Evolutionary conservation across 2,888 invertebrate genomes (phyloP), one percentile per base, ranked within the genome.

Genomic region (Netelia melanura): DNA sequence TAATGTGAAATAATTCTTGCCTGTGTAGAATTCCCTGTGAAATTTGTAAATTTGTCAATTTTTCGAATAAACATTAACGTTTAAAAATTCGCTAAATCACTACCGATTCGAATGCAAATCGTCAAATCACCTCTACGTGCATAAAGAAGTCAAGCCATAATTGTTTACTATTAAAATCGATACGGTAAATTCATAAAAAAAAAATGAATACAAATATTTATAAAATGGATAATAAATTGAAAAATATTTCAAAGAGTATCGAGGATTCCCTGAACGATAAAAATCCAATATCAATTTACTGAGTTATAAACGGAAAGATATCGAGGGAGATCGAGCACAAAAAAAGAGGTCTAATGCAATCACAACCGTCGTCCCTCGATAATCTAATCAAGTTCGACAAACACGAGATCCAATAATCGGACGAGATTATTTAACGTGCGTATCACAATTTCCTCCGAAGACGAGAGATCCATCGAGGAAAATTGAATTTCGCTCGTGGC

Each of bases 341-440:
- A 43, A 25, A 67, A 14, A 17, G 61, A 61, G 21, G 9, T 21
- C 30, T 11, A 52, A 3, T 30, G 11, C 52, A 52, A 64, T 75
- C 23, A 68, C 44, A 44, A 25, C 61, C 56, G 30, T 67, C 67
- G 56, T 25, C 30, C 30, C 43, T n/a, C 6, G 30, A 30, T 61
- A 61, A 68, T 68, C 68, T 78, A 78, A 78, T 78, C 70, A 2
- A 25, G 68, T 52, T 68, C 30, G 30, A 78, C 48, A 52, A 70
- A 68, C 68, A 58, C 11, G 14, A 23, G 64, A 6, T n/a, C 52
- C 8, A 70, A 14, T 48, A 52, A 30, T 30, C 17, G 14, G 30
- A 17, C 21, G 10, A 9, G 67, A 21, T n/a, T 64, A 52, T 56
- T 38, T 17, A 21, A 43, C 54, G 14, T 21, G 67, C 67, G 25